These are phyloP conservation scores for Protobothrops mucrosquamatus DNA, from an alignment of 2,113 vertebrate genomes.

Conservation along the genomic window DNA sequence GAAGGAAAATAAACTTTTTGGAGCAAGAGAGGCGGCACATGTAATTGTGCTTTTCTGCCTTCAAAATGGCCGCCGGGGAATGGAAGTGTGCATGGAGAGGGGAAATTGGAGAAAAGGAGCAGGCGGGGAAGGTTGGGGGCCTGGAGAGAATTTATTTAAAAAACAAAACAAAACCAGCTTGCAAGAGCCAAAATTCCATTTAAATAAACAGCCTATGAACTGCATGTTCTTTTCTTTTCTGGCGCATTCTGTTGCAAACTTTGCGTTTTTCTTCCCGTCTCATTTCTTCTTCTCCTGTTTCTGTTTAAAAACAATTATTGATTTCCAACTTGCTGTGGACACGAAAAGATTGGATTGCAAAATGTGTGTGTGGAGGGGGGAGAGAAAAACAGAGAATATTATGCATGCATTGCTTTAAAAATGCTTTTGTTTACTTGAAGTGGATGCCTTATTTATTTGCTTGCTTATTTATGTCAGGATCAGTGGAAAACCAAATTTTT, in stretches of 20 bases:
- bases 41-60: neutral
- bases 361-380: neutral
- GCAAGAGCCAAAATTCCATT: conserved; percentile 41
- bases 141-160: neutral
- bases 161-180: neutral
- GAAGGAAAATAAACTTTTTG: neutral
- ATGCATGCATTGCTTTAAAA: neutral
- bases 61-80: conserved; percentile 60
- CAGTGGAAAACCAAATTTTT: neutral
- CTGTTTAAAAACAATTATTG: neutral
- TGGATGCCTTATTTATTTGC: neutral
- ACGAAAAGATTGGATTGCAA: neutral
- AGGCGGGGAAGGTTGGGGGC: neutral
- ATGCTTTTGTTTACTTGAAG: neutral
- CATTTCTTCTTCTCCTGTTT: neutral
- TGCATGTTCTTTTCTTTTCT: neutral
- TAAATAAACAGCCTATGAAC: conserved; percentile 50
- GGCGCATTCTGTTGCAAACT: neutral
- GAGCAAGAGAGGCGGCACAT: neutral
- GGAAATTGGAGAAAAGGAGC: neutral
- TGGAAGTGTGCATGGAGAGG: neutral
- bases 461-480: neutral
- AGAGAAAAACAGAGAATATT: neutral
- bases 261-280: neutral
- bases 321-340: neutral